Conservation (phyloP, 1,140 invertebrate genomes). For the Zaprionus ornatus region DNA sequence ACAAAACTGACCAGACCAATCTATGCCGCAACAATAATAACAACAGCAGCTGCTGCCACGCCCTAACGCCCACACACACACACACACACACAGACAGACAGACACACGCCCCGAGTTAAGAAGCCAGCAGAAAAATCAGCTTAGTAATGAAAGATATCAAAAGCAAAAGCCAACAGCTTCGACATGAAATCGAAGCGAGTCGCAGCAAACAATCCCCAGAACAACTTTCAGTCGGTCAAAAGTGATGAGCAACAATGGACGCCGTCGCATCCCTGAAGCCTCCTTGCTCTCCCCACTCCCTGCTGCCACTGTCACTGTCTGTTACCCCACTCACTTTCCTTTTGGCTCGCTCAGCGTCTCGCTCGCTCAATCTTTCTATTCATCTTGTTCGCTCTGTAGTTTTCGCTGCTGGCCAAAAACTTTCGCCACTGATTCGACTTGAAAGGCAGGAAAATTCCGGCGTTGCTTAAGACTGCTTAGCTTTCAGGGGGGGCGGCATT, state of each 20-base stretch:
- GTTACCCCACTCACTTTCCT: background rate
- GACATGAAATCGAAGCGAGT: slow-evolving; percentile 52
- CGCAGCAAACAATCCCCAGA: slow-evolving; percentile 43
- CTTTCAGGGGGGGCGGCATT: slow-evolving; percentile 10
- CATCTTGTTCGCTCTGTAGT: slow-evolving; percentile 42
- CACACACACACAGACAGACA: slow-evolving; percentile 6
- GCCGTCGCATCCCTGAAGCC: background rate
- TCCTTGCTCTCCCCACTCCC: background rate
- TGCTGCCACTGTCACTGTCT: background rate
- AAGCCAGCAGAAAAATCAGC: slow-evolving; percentile 62
- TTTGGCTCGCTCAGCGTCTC: background rate
- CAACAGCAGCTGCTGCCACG: slow-evolving; percentile 57
- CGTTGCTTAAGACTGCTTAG: slow-evolving; percentile 37
- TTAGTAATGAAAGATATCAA: slow-evolving; percentile 52
- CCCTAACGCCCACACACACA: slow-evolving; percentile 40
- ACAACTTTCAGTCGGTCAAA: slow-evolving; percentile 70
- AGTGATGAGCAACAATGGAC: slow-evolving; percentile 50
- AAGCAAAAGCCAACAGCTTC: slow-evolving; percentile 67
- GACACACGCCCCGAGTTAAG: slow-evolving; percentile 9
- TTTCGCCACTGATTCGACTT: slow-evolving; percentile 55
- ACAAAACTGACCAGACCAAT: slow-evolving; percentile 61
- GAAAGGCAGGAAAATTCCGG: slow-evolving; percentile 53
- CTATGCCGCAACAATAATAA: slow-evolving; percentile 26
- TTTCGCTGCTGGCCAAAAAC: slow-evolving; percentile 58
- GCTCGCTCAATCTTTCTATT: slow-evolving; percentile 20